Base-by-base conservation (phyloP, 2,797 vertebrate species). In the Eutrigla gurnardus region DNA sequence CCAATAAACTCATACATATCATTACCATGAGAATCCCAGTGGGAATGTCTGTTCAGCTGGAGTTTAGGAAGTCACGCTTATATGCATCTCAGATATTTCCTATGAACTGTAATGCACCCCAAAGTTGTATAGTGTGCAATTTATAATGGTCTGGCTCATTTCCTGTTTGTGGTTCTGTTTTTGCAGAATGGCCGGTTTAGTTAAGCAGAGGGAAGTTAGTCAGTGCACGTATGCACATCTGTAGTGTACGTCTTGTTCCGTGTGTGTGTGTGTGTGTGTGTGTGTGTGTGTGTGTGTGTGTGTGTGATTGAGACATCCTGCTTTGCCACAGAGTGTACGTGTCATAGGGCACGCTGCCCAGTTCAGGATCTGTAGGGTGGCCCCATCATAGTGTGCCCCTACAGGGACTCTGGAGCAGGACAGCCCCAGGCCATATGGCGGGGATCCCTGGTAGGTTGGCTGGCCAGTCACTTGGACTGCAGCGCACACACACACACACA, bases 381-480 rank as follows among this genome's bases (percentile, higher is more conserved):
- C 64, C 62, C 25, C 57, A 49, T 87, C 75, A 59, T 65, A 52
- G 78, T 75, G 65, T 69, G 53, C 35, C 78, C 62, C 54, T 70
- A 75, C 70, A 78, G 79, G 72, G 75, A 77, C 65, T 70, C 59
- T 35, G 33, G 52, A 72, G 65, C 70, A 77, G 68, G 71, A 65
- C 46, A 76, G 71, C 80, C 73, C 37, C 72, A 33, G 33, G 72
- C 80, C 65, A 81, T 86, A 86, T 86, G 88, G 78, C 49, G 32
- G 63, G 32, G 75, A 47, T 80, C 73, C 73, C 67, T 80, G 50
- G 52, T 74, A 70, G 71, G 14, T 73, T 81, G 73, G 61, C 78
- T 75, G 63, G 64, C 63, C 65, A 80, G 60, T 81, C 58, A 62
- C 40, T 83, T 78, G 62, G 74, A 81, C 70, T 3, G 7, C 45